phyloP scores from a whole-genome alignment of 1,140 invertebrate genomes.

The Orchesella cincta region DNA sequence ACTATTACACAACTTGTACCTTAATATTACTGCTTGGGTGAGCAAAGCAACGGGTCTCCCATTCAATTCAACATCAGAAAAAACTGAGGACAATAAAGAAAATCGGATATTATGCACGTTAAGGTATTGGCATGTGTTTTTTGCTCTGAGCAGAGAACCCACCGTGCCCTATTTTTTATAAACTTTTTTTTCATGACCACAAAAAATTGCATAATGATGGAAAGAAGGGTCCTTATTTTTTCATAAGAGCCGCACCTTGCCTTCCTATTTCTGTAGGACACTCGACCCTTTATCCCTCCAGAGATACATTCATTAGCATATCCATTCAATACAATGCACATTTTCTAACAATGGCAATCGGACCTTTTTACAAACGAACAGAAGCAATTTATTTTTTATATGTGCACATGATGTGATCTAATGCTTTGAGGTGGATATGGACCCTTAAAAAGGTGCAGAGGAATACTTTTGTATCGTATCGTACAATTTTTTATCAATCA shows the following conservation, averaged over 20 bases:
- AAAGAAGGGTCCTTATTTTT: neutral
- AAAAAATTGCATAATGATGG: conserved; percentile 48
- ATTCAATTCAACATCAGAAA: too few species aligned
- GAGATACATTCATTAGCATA: conserved; percentile 8
- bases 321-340: neutral
- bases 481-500: too few species aligned
- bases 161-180: neutral
- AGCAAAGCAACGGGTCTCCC: too few species aligned
- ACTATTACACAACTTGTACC: too few species aligned
- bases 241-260: too few species aligned
- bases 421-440: too few species aligned
- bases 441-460: too few species aligned
- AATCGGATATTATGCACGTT: neutral
- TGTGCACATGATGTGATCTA: conserved; percentile 22
- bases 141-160: neutral
- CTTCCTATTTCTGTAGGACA: neutral
- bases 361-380: too few species aligned
- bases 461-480: too few species aligned
- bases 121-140: neutral
- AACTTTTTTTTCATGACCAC: conserved; percentile 35
- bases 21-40: too few species aligned
- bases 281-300: neutral
- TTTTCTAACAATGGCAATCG: conserved; percentile 4
- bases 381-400: conserved; percentile 10
- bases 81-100: neutral